Conservation (phyloP, 2,113 vertebrate genomes). For the Cariama cristata region DNA sequence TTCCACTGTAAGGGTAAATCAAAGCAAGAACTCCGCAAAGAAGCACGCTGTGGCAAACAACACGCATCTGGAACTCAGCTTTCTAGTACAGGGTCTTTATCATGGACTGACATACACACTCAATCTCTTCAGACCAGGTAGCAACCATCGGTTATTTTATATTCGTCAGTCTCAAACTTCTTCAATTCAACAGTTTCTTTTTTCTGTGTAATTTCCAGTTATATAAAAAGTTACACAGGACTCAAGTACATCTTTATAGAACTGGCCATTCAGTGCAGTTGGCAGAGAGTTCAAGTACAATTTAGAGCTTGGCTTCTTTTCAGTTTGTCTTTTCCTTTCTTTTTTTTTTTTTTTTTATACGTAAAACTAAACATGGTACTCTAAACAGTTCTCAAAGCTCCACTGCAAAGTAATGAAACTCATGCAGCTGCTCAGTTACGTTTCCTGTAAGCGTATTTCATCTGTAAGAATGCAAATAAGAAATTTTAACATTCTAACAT, state of each 20-base stretch:
- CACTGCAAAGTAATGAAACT: not conserved
- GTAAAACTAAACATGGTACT: not conserved
- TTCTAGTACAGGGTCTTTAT: not conserved
- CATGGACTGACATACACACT: not conserved
- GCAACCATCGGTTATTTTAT: not conserved
- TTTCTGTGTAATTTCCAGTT: not conserved
- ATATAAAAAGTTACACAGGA: not conserved
- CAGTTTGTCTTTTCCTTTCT: not conserved
- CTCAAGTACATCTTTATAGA: not conserved
- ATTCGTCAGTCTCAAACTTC: not conserved
- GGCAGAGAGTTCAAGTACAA: not conserved
- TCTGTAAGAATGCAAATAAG: not conserved
- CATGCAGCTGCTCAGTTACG: not conserved
- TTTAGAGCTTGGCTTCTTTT: not conserved
- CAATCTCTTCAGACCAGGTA: not conserved
- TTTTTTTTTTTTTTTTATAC: not conserved
- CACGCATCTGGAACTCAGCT: not conserved
- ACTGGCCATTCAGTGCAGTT: not conserved
- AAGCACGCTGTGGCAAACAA: not conserved
- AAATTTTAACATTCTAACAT: not conserved
- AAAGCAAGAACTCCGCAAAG: not conserved
- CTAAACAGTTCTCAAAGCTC: not conserved
- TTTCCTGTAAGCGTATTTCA: not conserved
- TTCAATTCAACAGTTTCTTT: not conserved
- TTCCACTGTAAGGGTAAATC: not conserved